Evolutionary conservation across 2,113 vertebrate genomes (phyloP).

Genomic region (Poecilia latipinna): DNA sequence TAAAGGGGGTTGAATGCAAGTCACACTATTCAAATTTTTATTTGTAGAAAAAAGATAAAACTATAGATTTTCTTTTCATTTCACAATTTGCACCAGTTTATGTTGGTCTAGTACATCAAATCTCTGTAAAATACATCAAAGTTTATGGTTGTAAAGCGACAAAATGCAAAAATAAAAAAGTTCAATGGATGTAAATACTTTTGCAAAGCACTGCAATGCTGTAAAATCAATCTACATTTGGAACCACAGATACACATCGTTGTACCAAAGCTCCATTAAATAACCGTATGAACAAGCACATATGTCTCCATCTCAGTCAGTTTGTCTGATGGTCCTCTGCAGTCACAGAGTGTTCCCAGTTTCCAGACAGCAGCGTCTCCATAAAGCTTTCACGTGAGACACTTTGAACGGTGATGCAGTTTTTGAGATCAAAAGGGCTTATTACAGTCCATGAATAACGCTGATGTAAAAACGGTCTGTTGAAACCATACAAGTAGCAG

Average conservation of each 20-base stretch:
- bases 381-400: constrained; percentile 51
- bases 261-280: constrained; percentile 76
- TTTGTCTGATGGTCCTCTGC: constrained; percentile 42
- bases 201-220: constrained; percentile 59
- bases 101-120: background rate
- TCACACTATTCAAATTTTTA: background rate
- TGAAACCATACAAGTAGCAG: constrained; percentile 91
- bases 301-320: constrained; percentile 44
- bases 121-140: background rate
- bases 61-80: background rate
- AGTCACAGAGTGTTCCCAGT: constrained; percentile 42
- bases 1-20: background rate
- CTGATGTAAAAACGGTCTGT: constrained; percentile 81
- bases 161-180: background rate
- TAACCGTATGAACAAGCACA: constrained; percentile 72
- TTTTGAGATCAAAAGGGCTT: constrained; percentile 39
- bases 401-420: constrained; percentile 51
- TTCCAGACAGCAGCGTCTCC: constrained; percentile 47
- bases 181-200: background rate
- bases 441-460: constrained; percentile 61
- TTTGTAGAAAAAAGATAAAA: background rate
- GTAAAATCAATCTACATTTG: constrained; percentile 79
- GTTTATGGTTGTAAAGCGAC: background rate
- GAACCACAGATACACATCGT: constrained; percentile 71
- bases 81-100: background rate